phyloP scores from a whole-genome alignment of 2,113 vertebrate genomes.

The Turnix velox region DNA sequence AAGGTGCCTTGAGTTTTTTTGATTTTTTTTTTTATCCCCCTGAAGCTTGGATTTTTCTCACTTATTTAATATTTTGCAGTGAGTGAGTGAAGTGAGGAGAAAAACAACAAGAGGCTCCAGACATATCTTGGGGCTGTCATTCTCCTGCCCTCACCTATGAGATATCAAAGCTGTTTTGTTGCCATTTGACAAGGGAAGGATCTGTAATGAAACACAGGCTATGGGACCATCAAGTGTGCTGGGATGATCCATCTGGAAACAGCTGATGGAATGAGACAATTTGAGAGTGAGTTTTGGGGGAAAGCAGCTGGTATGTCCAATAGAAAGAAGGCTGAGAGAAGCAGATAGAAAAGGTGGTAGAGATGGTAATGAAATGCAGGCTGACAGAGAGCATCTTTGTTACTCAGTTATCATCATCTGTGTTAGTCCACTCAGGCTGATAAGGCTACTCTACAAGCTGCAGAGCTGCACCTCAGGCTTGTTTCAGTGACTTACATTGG shows the following conservation, averaged over 20 bases:
- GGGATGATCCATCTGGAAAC: background rate
- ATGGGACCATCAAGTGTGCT: background rate
- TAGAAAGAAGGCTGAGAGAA: background rate
- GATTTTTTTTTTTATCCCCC: too few species aligned
- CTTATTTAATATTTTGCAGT: background rate
- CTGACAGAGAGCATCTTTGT: background rate
- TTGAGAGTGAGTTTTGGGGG: background rate
- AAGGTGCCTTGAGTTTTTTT: background rate
- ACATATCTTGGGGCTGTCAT: background rate
- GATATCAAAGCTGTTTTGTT: background rate
- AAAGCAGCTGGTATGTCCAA: background rate
- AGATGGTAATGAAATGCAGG: too few species aligned
- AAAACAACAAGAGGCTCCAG: background rate
- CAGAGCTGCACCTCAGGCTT: background rate
- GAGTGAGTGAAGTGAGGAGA: background rate
- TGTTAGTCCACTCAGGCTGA: background rate
- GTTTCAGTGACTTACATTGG: background rate
- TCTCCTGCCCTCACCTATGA: background rate
- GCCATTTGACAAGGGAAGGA: background rate
- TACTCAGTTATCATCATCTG: background rate
- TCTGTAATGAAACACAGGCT: background rate
- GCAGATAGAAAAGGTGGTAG: too few species aligned
- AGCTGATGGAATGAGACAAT: background rate
- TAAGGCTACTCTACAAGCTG: background rate
- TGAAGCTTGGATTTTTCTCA: background rate